Evolutionary conservation across 2,888 invertebrate species (phyloP).

Genomic region (Hofmannophila pseudospretella): DNA sequence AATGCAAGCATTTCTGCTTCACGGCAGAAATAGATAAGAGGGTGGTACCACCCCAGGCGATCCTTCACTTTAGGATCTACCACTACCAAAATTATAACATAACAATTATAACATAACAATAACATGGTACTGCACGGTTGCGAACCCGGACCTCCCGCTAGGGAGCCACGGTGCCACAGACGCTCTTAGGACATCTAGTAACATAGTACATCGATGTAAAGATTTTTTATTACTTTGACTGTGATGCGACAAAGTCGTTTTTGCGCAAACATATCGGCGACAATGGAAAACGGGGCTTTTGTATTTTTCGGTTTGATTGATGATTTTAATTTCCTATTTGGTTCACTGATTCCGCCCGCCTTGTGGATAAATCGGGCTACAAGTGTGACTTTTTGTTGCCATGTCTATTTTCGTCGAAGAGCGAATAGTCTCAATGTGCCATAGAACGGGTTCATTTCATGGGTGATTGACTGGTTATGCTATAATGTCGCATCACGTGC

Average conservation of each 20-base stretch:
- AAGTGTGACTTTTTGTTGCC: background rate
- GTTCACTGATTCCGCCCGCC: slow-evolving; percentile 58
- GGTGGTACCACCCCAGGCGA: too few species aligned
- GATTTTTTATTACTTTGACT: slow-evolving; percentile 75
- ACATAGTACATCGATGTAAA: slow-evolving; percentile 23
- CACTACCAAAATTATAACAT: too few species aligned
- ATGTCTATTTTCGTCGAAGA: background rate
- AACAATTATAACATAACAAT: too few species aligned
- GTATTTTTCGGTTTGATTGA: slow-evolving; percentile 77
- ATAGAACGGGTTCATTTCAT: background rate
- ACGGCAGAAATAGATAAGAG: too few species aligned
- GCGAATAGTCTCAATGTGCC: background rate
- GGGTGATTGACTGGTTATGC: background rate
- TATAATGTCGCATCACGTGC: too few species aligned
- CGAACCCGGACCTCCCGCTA: too few species aligned
- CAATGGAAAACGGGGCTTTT: slow-evolving; percentile 73
- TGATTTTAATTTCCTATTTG: slow-evolving; percentile 76
- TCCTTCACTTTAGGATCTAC: too few species aligned
- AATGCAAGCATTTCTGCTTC: too few species aligned
- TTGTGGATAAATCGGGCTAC: slow-evolving; percentile 14
- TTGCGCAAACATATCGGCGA: slow-evolving; percentile 76
- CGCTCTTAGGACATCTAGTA: too few species aligned
- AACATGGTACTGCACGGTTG: too few species aligned
- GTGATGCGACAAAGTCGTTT: slow-evolving; percentile 77
- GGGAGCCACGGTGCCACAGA: too few species aligned